Conservation (phyloP, 2,888 invertebrate species). For the Ophioninae sp. region DNA sequence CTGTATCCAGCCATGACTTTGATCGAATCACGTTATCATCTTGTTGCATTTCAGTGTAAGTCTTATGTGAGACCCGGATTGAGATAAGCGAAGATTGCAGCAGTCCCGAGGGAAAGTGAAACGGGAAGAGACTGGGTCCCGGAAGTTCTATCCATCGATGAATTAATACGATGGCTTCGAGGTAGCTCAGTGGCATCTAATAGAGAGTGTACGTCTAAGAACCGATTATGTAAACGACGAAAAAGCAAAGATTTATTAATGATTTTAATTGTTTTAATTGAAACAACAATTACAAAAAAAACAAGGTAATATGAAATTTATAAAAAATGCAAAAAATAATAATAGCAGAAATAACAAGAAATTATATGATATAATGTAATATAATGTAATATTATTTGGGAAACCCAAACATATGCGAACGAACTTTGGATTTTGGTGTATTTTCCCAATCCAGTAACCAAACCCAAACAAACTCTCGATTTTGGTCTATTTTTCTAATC, state of each 20-base stretch:
- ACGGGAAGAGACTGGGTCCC: not conserved
- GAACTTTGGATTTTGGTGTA: too few species aligned
- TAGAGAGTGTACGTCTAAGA: not conserved
- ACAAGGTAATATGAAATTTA: too few species aligned
- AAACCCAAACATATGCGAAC: too few species aligned
- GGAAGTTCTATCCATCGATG: not conserved
- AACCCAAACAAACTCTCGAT: too few species aligned
- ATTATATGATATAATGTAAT: too few species aligned
- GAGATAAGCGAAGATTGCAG: not conserved
- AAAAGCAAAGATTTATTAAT: not conserved
- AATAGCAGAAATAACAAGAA: too few species aligned
- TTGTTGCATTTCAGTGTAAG: not conserved
- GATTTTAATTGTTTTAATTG: too few species aligned
- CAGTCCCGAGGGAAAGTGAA: not conserved
- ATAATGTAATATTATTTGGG: too few species aligned
- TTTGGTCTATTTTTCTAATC: too few species aligned
- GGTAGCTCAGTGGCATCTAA: not conserved
- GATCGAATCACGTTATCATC: not conserved
- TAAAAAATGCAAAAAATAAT: too few species aligned
- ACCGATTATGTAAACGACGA: not conserved
- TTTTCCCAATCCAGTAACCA: too few species aligned
- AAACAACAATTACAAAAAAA: too few species aligned
- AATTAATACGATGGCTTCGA: not conserved
- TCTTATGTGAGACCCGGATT: not conserved
- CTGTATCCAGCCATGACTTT: not conserved